Evolutionary conservation across 2,888 invertebrate species (phyloP).

Genomic region (Heterodera filipjevi): DNA sequence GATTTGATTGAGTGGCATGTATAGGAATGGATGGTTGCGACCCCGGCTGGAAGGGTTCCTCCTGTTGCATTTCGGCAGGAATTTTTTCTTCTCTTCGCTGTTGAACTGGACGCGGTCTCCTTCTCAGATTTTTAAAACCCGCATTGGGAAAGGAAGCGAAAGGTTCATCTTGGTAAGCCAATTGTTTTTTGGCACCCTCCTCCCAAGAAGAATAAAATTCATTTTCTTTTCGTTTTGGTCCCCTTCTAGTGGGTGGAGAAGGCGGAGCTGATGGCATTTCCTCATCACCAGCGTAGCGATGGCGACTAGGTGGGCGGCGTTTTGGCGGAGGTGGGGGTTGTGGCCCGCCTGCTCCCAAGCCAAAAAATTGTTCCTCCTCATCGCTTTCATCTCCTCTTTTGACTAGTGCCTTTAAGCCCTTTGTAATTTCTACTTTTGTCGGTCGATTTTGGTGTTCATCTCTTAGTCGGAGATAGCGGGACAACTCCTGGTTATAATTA

Average conservation of each 20-base stretch:
- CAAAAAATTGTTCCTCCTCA: not conserved
- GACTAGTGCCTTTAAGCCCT: not conserved
- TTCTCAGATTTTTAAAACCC: not conserved
- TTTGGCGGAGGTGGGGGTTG: not conserved
- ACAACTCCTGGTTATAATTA: conserved; percentile 10
- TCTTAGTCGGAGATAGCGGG: not conserved
- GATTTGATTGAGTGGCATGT: too few relatives aligned
- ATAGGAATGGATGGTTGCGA: not conserved
- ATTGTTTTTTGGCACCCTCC: not conserved
- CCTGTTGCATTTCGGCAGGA: not conserved
- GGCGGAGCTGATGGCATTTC: not conserved
- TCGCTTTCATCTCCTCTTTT: not conserved
- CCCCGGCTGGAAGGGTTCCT: not conserved
- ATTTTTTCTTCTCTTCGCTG: not conserved
- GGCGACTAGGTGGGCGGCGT: not conserved
- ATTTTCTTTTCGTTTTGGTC: not conserved
- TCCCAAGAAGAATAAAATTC: not conserved
- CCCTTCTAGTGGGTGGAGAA: not conserved
- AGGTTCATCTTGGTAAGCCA: not conserved
- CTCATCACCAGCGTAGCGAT: not conserved
- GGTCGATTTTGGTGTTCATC: not conserved
- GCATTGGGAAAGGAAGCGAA: not conserved
- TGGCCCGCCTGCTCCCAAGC: not conserved
- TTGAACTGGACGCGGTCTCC: not conserved
- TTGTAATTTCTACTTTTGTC: not conserved